phyloP scores from a whole-genome alignment of 2,888 invertebrate species.

The Diarsia mendica region DNA sequence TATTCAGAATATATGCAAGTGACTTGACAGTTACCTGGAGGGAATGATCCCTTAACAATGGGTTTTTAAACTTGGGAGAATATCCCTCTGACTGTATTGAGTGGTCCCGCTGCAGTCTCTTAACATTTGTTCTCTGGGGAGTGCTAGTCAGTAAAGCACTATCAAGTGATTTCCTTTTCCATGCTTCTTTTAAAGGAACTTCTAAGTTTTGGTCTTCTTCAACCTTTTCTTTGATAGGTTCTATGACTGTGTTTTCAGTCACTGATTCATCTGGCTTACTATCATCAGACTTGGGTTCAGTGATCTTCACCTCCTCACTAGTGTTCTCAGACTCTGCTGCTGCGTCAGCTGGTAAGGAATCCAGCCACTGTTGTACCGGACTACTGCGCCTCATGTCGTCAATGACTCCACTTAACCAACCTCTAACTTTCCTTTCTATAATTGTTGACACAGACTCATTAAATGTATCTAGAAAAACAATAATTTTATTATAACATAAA shows the following conservation, averaged over 20 bases:
- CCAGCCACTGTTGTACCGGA: conserved; percentile 94
- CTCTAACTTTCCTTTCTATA: conserved; percentile 86
- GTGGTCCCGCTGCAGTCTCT: conserved; percentile 84
- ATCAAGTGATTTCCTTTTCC: conserved; percentile 84
- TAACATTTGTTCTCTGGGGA: conserved; percentile 75
- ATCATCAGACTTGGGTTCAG: conserved; percentile 78
- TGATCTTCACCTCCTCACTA: conserved; percentile 67
- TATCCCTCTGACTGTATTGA: conserved; percentile 88
- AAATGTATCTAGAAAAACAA: conserved; percentile 81
- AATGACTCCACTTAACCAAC: conserved; percentile 87
- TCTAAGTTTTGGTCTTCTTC: conserved; percentile 80
- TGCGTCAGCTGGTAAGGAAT: conserved; percentile 90
- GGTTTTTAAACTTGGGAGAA: conserved; percentile 84
- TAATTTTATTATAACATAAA: conserved; percentile 1
- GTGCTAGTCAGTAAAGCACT: conserved; percentile 79
- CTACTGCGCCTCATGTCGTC: conserved; percentile 92
- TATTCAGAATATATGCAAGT: neutral
- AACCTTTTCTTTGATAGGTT: conserved; percentile 70
- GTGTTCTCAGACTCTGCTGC: conserved; percentile 64
- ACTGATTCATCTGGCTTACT: conserved; percentile 81
- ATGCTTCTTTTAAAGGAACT: conserved; percentile 79
- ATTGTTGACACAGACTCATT: conserved; percentile 86
- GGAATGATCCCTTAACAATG: conserved; percentile 87
- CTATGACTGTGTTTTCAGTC: conserved; percentile 82
- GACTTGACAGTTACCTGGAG: conserved; percentile 80